Conservation (phyloP, 2,888 invertebrate species). For the Clostera curtula region DNA sequence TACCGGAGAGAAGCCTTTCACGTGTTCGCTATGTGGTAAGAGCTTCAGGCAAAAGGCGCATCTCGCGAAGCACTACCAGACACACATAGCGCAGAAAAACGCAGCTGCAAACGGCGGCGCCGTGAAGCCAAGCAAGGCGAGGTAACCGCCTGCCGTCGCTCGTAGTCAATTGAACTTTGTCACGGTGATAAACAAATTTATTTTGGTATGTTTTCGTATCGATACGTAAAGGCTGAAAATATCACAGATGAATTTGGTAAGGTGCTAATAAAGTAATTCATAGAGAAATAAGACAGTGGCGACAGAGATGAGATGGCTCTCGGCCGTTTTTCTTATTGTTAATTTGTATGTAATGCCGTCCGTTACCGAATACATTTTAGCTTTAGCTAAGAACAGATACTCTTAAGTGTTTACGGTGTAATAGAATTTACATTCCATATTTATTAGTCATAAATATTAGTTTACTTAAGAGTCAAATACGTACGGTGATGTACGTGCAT, state of each 20-base stretch:
- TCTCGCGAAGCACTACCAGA: slow-evolving; percentile 94
- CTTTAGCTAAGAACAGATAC: slow-evolving; percentile 56
- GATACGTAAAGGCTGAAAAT: slow-evolving; percentile 67
- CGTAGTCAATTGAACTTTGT: slow-evolving; percentile 65
- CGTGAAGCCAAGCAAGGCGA: slow-evolving; percentile 68
- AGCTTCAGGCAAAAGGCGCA: slow-evolving; percentile 95
- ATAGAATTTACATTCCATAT: slow-evolving; percentile 44
- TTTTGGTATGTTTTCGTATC: slow-evolving; percentile 49
- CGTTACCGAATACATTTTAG: slow-evolving; percentile 71
- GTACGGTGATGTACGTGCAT: slow-evolving; percentile 36
- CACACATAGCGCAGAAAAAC: slow-evolving; percentile 90
- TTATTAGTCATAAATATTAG: slow-evolving; percentile 42
- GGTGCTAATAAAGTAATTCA: slow-evolving; percentile 66
- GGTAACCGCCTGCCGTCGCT: slow-evolving; percentile 49
- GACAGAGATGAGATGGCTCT: slow-evolving; percentile 45
- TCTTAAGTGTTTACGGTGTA: slow-evolving; percentile 35
- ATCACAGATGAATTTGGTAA: slow-evolving; percentile 70
- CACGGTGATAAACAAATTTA: slow-evolving; percentile 53
- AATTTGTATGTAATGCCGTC: slow-evolving; percentile 70
- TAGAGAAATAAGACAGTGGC: slow-evolving; percentile 52
- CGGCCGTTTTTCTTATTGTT: slow-evolving; percentile 58
- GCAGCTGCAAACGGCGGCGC: slow-evolving; percentile 79
- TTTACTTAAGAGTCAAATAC: slow-evolving; percentile 38
- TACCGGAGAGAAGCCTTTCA: slow-evolving; percentile 98
- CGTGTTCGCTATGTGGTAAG: slow-evolving; percentile 94